A percentile compares a stretch with the other conserved stretches of the same genome.
These are phyloP conservation scores for Synaphobranchus kaupii DNA, from an alignment of 2,797 vertebrate species.

Conservation along the genomic window DNA sequence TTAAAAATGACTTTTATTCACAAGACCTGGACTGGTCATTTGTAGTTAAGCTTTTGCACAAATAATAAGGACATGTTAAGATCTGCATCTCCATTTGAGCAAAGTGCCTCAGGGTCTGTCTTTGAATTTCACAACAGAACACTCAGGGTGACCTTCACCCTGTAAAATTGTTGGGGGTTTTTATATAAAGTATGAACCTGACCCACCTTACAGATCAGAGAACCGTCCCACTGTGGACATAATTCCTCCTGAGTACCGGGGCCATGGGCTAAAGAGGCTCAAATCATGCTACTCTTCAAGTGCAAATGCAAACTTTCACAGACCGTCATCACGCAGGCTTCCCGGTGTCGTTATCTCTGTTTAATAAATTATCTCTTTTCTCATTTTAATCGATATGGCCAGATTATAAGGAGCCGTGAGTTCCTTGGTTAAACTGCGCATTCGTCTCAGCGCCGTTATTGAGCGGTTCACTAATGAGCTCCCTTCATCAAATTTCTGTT, in stretches of 20 bases:
- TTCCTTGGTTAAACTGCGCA: not conserved
- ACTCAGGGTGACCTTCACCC: not conserved
- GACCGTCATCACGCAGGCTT: not conserved
- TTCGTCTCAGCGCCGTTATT: not conserved
- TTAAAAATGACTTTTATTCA: not conserved
- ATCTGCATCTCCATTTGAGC: no score
- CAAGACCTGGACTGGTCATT: no score
- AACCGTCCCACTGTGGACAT: not conserved
- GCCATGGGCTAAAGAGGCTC: not conserved
- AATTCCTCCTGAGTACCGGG: not conserved
- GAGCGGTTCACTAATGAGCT: not conserved
- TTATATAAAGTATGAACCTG: not conserved
- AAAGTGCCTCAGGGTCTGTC: not conserved
- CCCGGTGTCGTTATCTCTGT: not conserved
- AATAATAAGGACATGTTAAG: no score
- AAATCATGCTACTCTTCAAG: not conserved
- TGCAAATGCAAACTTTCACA: not conserved
- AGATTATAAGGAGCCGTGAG: not conserved
- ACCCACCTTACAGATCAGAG: not conserved
- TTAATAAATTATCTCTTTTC: not conserved
- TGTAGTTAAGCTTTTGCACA: no score
- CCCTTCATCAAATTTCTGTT: not conserved
- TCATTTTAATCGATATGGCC: not conserved
- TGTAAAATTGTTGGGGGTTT: not conserved
- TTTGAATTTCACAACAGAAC: not conserved